phyloP scores from a whole-genome alignment of 2,113 vertebrate genomes.

The Microtus ochrogaster region DNA sequence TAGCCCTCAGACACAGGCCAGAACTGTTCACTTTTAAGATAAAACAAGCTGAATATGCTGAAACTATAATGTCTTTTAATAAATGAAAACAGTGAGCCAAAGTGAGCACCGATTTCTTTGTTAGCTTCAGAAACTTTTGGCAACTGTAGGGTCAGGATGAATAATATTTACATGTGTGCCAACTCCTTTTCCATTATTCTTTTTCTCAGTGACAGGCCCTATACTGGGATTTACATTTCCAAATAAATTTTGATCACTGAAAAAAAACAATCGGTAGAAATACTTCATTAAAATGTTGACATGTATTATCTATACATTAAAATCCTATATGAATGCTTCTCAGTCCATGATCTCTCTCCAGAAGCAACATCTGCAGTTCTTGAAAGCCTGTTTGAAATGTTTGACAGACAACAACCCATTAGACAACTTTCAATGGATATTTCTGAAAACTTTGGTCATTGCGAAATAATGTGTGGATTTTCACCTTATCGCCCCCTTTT shows the following conservation, averaged over 20 bases:
- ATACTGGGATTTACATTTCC: neutral
- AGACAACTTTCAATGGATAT: neutral
- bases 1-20: neutral
- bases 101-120: neutral
- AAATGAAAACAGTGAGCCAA: neutral
- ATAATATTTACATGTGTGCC: neutral
- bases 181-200: neutral
- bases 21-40: neutral
- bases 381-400: neutral
- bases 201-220: neutral
- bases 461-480: neutral
- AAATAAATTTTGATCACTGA: neutral
- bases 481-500: neutral
- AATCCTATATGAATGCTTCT: neutral
- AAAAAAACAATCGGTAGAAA: neutral
- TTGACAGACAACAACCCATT: neutral
- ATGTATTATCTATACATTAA: neutral
- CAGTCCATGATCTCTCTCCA: neutral
- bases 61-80: neutral
- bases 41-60: neutral
- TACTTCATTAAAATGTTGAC: no score
- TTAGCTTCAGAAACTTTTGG: neutral
- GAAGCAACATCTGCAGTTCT: neutral
- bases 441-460: neutral
- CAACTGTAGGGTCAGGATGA: neutral